Base-by-base conservation (phyloP, 2,797 vertebrate genomes). In the Sparus aurata region DNA sequence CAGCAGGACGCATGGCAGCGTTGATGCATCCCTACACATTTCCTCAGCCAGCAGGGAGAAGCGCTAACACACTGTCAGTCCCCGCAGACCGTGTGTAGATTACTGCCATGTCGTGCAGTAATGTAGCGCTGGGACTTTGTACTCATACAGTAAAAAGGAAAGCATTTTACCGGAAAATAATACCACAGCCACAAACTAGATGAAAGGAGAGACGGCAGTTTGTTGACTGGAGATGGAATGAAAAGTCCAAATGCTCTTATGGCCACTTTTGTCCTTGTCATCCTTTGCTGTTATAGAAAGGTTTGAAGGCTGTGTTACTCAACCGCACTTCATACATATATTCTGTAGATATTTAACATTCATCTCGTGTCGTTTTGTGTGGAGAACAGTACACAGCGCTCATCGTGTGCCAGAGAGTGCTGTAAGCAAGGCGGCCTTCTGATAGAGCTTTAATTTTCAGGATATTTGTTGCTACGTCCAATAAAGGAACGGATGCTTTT, bases 1-100 rank as follows among this genome's bases (percentile, higher is more conserved):
- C 78, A 53, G 73, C 87, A 80, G 87, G 84, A 87, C 50, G 47
- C 84, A 85, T 59, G 65, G 83, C 78, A 85, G 72, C 85, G 77
- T 5, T 83, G 87, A 92, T 85, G 82, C 58, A 72, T 83, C 69
- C 75, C 11, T 43, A 53, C 79, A 83, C 85, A 79, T 84, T 79
- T 86, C 60, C 46, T 30, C 52, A 27, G 49, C 69, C 83, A 73
- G 65, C 79, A 74, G 72, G 73, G 58, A 58, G 66, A 80, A 72
- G 66, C 53, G 46, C 60, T 78, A 83, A 87, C 87, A 75, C 83
- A 72, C 62, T 68, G 70, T 12, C 2, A 8, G 63, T 70, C 85
- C 72, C 87, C 49, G 57, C 46, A 45, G 78, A 80, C 82, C 43
- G 12, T 71, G 67, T 83, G 82, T 41, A 54, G 75, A 88, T 86